phyloP scores from a whole-genome alignment of 1,140 invertebrate species.

The Scaptomyza montana region DNA sequence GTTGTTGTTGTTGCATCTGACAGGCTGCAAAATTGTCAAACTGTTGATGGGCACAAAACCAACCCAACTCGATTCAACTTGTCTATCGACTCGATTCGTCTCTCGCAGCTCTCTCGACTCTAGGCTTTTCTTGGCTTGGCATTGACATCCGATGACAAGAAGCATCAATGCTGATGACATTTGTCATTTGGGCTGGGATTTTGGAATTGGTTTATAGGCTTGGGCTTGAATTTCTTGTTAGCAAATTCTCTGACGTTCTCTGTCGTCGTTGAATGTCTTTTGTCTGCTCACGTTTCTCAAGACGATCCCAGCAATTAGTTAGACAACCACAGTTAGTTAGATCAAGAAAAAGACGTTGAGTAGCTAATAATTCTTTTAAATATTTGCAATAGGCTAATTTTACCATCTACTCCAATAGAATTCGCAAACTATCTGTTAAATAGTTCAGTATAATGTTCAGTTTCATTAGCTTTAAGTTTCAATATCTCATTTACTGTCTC shows the following conservation, averaged over 20 bases:
- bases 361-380: too few species aligned
- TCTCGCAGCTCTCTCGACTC: not conserved
- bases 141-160: conserved; percentile 46
- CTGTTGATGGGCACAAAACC: conserved; percentile 13
- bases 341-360: too few species aligned
- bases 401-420: too few species aligned
- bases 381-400: too few species aligned
- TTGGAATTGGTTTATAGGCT: not conserved
- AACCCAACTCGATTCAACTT: not conserved
- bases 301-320: conserved; percentile 2
- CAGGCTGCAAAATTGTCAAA: conserved; percentile 41
- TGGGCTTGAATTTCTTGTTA: not conserved
- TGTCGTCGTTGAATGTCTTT: not conserved
- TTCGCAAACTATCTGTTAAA: too few species aligned
- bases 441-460: too few species aligned
- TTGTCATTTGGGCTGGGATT: conserved; percentile 24
- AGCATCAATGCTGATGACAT: conserved; percentile 42
- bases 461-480: too few species aligned
- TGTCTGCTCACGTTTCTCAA: not conserved
- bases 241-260: not conserved
- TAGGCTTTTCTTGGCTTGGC: conserved; percentile 15
- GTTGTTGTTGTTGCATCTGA: conserved; percentile 32
- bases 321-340: not conserved
- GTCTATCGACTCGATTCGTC: not conserved
- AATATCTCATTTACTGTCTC: too few species aligned